Percentiles rank a stretch among this genome's conserved stretches.
These are phyloP conservation scores for Icerya purchasi DNA, from an alignment of 2,888 invertebrate species.

Conservation along the genomic window DNA sequence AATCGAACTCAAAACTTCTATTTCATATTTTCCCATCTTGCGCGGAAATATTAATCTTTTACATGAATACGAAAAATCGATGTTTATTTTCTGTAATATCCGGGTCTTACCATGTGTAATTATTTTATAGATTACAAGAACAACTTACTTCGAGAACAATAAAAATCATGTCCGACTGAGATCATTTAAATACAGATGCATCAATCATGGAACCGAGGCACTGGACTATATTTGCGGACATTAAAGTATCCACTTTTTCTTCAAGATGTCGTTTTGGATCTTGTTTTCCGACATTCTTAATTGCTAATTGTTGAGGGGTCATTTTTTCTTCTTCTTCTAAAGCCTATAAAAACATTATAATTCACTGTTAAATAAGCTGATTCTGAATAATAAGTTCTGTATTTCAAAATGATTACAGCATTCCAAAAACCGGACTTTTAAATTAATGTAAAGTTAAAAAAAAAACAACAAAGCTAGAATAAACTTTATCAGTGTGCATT, in stretches of 20 bases:
- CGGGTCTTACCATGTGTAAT: no score
- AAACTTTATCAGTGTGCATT: neutral
- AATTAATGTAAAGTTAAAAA: no score
- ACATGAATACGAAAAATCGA: no score
- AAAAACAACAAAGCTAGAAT: conserved; percentile 1
- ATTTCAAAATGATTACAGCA: no score
- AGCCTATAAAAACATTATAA: conserved; percentile 32
- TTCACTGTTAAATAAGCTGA: no score
- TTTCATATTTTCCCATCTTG: no score
- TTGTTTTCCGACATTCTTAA: conserved; percentile 97
- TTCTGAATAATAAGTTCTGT: no score
- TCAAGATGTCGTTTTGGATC: conserved; percentile 98
- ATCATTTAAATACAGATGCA: conserved; percentile 69
- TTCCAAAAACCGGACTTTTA: no score
- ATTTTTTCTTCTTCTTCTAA: conserved; percentile 98
- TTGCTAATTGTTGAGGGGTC: conserved; percentile 96
- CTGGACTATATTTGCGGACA: conserved; percentile 95
- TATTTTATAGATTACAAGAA: neutral
- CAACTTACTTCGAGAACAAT: no score
- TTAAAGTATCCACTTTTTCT: conserved; percentile 88
- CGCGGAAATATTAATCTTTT: neutral
- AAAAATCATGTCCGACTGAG: neutral
- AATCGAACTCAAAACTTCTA: no score
- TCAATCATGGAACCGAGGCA: conserved; percentile 93
- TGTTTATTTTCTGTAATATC: no score